These are phyloP conservation scores for Malaclemys terrapin DNA, from an alignment of 2,113 vertebrate species.

Conservation along the genomic window DNA sequence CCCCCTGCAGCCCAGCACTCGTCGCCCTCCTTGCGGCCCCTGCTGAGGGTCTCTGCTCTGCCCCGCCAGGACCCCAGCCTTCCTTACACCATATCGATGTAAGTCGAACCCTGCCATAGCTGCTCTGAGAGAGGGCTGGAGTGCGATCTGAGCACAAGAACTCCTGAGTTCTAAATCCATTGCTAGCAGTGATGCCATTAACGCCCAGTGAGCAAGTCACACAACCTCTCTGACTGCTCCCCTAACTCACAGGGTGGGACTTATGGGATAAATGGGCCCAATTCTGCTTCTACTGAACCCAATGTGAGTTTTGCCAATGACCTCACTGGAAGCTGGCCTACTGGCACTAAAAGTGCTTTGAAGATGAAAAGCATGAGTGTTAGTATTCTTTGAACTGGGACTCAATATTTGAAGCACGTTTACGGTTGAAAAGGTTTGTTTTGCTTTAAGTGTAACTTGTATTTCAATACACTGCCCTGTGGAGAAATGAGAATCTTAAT, in stretches of 20 bases:
- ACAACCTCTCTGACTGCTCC: not conserved
- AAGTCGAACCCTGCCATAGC: not conserved
- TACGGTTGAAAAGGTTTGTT: not conserved
- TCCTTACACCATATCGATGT: too few relatives aligned
- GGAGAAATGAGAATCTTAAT: conserved; percentile 64
- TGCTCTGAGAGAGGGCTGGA: not conserved
- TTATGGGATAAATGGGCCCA: not conserved
- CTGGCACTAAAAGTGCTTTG: conserved; percentile 19
- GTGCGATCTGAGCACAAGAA: not conserved
- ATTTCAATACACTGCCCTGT: not conserved
- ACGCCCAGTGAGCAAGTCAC: not conserved
- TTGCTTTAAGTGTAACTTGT: conserved; percentile 7
- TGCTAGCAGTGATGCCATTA: not conserved
- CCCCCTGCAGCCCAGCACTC: too few relatives aligned
- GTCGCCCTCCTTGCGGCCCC: too few relatives aligned
- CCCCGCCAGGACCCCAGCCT: too few relatives aligned
- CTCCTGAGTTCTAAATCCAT: not conserved
- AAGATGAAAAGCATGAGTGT: conserved; percentile 28
- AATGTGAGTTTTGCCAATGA: not conserved
- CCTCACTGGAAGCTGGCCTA: not conserved
- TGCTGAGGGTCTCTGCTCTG: too few relatives aligned
- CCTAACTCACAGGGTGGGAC: not conserved
- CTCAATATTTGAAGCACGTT: conserved; percentile 52
- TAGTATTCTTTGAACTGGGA: conserved; percentile 54
- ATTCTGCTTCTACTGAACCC: not conserved